These are phyloP conservation scores for Dasyurus viverrinus DNA, from an alignment of 2,113 vertebrate species.

Conservation along the genomic window DNA sequence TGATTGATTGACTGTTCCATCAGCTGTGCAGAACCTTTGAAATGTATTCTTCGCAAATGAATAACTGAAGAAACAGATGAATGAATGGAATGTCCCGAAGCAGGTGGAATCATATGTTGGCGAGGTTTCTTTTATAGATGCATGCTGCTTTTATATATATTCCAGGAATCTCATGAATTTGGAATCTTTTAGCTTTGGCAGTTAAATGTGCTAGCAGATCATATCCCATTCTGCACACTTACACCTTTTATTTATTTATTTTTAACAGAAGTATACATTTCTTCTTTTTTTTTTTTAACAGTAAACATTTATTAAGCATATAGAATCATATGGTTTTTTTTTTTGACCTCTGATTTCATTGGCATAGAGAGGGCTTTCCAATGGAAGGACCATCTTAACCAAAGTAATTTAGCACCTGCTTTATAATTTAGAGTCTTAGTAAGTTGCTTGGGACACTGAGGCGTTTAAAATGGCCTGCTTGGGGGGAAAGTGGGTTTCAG, in stretches of 20 bases:
- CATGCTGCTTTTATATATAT: not conserved
- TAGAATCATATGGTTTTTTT: not conserved
- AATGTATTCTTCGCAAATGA: not conserved
- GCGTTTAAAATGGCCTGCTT: not conserved
- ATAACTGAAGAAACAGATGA: not conserved
- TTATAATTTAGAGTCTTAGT: not conserved
- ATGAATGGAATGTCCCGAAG: not conserved
- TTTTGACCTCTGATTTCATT: not conserved
- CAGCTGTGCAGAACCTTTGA: not conserved
- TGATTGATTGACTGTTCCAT: not conserved
- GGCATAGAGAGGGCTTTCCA: not conserved
- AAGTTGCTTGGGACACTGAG: not conserved
- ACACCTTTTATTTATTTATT: not conserved
- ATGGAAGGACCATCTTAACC: not conserved
- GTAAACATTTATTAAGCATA: not conserved
- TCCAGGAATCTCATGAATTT: not conserved
- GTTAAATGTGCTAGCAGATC: not conserved
- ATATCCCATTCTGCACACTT: not conserved
- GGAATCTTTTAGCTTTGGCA: not conserved
- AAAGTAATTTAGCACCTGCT: not conserved
- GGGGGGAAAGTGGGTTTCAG: not conserved
- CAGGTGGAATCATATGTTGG: not conserved
- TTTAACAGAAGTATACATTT: not conserved
- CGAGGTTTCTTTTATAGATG: not conserved
- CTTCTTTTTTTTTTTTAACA: not conserved